Evolutionary conservation across 2,113 vertebrate species (phyloP), one percentile per base, ranked within the genome.

Genomic region (Crotalus horridus): DNA sequence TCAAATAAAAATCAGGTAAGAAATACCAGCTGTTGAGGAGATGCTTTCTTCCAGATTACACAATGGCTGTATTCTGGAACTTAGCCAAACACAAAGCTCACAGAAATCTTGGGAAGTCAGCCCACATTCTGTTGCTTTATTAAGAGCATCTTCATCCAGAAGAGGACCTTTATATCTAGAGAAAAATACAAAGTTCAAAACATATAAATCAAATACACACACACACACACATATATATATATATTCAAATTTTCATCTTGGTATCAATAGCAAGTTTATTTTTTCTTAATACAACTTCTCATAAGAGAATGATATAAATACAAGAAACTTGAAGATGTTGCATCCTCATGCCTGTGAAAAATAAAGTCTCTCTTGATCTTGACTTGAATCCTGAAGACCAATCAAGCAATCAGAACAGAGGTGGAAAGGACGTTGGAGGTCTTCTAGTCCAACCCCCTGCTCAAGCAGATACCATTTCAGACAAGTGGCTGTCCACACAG

Each of bases 131-230:
- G 98, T 98, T 81, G 99, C 98, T 92, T 96, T 95, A 54, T 94
- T 96, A 85, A 99, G 97, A 4, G 97, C 96, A 91, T 98, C 96
- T 91, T 99, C 99, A 89, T 98, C 98, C 96, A 98, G 93, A 64
- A 99, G 95, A 58, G 98, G 98, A 59, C 98, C 98, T 1, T 96
- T 97, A 94, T 99, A 99, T 81, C 99, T 99, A 59, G n/a, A 23
- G 51, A 92, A 53, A 91, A 5, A 94, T 64, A 11, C 6, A 87
- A 20, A 8, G 93, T 24, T 74, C 2, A 93, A 13, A 4, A 88
- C 48, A 26, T 10, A 64, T 12, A 13, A 54, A 24, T 85, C 43
- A 21, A 3, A 61, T 0, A 69, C 4, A 69, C 29, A 64, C 8
- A 29, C 53, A 54, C 53, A 54, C 4, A 69, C 29, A 64, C 8